These are phyloP conservation scores for Silurus asotus DNA, from an alignment of 2,113 vertebrate species.

Conservation along the genomic window DNA sequence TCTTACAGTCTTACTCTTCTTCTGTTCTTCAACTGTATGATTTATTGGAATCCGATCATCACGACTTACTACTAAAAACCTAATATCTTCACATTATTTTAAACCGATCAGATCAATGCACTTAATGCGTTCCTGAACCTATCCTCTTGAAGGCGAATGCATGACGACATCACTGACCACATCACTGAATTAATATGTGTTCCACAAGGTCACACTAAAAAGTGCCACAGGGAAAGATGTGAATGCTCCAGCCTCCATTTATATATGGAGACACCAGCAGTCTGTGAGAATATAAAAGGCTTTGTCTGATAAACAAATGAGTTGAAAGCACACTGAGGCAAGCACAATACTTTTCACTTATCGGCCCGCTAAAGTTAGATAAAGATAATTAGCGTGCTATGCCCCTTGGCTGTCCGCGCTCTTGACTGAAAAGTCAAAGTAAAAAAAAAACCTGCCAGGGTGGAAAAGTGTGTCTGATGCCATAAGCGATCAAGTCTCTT, in stretches of 20 bases:
- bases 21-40: not conserved
- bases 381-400: constrained; percentile 55
- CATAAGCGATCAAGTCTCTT: constrained; percentile 45
- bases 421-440: constrained; percentile 49
- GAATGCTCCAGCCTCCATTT: constrained; percentile 39
- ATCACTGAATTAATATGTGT: constrained; percentile 19
- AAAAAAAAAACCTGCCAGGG: constrained; percentile 28
- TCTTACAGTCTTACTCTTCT: not conserved
- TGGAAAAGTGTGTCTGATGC: constrained; percentile 34
- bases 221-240: constrained; percentile 37
- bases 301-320: constrained; percentile 63
- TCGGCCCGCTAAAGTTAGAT: constrained; percentile 50
- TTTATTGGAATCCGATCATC: not conserved
- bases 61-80: not conserved
- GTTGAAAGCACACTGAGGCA: constrained; percentile 41
- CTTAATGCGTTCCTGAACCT: not conserved
- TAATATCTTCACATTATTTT: not conserved
- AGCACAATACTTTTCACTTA: constrained; percentile 51
- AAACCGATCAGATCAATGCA: constrained; percentile 15
- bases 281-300: constrained; percentile 55
- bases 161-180: constrained; percentile 27
- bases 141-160: not conserved
- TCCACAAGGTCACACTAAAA: constrained; percentile 54
- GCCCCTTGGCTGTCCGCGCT: constrained; percentile 43
- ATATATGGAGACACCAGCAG: constrained; percentile 47